These are phyloP conservation scores for Drosophila bipectinata DNA, from an alignment of 1,140 invertebrate genomes.

Conservation along the genomic window DNA sequence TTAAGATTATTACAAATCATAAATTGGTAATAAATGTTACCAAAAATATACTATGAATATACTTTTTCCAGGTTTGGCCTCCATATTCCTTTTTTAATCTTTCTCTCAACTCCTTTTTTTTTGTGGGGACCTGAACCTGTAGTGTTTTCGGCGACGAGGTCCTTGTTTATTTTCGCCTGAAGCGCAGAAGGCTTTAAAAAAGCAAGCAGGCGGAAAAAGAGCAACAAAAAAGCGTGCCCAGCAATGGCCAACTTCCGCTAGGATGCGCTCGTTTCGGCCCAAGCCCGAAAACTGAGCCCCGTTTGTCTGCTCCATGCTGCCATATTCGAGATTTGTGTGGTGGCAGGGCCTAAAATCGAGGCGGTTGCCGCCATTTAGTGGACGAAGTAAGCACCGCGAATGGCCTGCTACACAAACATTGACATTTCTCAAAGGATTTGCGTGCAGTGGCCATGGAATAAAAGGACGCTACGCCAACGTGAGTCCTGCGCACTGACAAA, in stretches of 20 bases:
- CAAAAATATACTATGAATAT: neutral
- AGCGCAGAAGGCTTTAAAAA: constrained; percentile 68
- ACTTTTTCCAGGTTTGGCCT: neutral
- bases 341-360: constrained; percentile 36
- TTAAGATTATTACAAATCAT: neutral
- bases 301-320: neutral
- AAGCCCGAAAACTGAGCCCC: constrained; percentile 10
- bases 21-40: constrained; percentile 46
- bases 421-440: constrained; percentile 77
- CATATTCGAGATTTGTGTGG: constrained; percentile 53
- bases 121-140: constrained; percentile 15
- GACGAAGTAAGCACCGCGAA: constrained; percentile 49
- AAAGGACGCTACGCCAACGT: constrained; percentile 34
- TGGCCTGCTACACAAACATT: constrained; percentile 63
- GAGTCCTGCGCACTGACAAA: constrained; percentile 52
- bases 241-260: constrained; percentile 69
- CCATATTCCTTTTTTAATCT: constrained; percentile 12
- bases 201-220: constrained; percentile 57
- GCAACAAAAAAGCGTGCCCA: constrained; percentile 52
- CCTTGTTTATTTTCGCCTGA: constrained; percentile 56
- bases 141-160: constrained; percentile 42
- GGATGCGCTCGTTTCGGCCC: constrained; percentile 39
- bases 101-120: constrained; percentile 6
- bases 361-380: constrained; percentile 50
- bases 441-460: constrained; percentile 51